Evolutionary conservation across 2,113 vertebrate species (phyloP), one percentile per base, ranked within the genome.

Genomic region (Antigone vipio): DNA sequence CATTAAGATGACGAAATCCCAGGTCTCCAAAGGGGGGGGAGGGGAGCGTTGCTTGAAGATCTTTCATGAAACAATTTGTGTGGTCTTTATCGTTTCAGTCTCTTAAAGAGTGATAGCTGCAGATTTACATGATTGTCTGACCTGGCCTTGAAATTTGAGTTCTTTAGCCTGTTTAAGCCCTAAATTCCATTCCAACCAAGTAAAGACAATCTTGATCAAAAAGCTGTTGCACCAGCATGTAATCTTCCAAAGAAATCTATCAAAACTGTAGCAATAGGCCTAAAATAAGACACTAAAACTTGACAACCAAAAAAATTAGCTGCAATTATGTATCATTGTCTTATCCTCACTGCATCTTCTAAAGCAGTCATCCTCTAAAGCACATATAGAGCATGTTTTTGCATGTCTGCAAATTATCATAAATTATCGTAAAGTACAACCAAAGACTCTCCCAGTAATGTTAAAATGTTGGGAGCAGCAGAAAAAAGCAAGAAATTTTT

Each of bases 201-300:
- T 32, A 77, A 91, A 90, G 67, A 66, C 30, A 89, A 9, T 52
- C 91, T 89, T 81, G 47, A 81, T 78, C 42, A 87, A 95, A 88
- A 92, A 84, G 68, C 42, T 84, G 32, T 77, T 81, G 73, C 63
- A 84, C 32, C 27, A 86, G 64, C 59, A 52, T 49, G 35, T 59
- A 92, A 82, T 78, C 76, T 91, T 89, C 45, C 59, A 82, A 44
- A 49, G 19, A 95, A 88, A 92, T 95, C 64, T 67, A 71, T 85
- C 52, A 88, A 78, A 92, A 64, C 44, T 58, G 42, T 23, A 89
- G 77, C 66, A 88, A 82, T 34, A 63, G 64, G 59, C 23, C 53
- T 85, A 78, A 90, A 90, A 91, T 52, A 55, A 82, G 62, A 85
- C 30, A 64, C 10, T 85, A 64, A 88, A 89, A 64, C 34, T 23